phyloP scores from a whole-genome alignment of 2,888 invertebrate species.

The Leucoptera coffeella region DNA sequence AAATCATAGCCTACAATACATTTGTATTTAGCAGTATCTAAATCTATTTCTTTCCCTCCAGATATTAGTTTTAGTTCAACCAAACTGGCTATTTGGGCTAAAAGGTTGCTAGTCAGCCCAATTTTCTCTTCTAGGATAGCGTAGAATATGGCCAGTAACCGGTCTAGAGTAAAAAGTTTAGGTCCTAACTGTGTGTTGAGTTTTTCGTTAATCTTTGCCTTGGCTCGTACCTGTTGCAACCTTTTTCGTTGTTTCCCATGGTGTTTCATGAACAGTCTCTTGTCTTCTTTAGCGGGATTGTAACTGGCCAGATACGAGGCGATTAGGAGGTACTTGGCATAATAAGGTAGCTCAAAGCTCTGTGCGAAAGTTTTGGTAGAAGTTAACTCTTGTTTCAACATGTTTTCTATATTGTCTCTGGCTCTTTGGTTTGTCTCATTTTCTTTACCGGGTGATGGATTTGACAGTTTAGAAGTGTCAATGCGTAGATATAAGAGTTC shows the following conservation, averaged over 20 bases:
- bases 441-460: slow-evolving; percentile 25
- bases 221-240: slow-evolving; percentile 52
- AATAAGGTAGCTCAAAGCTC: slow-evolving; percentile 77
- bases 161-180: slow-evolving; percentile 73
- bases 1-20: slow-evolving; percentile 81
- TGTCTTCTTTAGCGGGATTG: slow-evolving; percentile 85
- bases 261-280: slow-evolving; percentile 76
- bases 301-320: slow-evolving; percentile 91
- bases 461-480: slow-evolving; percentile 12
- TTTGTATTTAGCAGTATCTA: slow-evolving; percentile 80
- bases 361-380: slow-evolving; percentile 54
- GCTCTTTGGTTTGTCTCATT: slow-evolving; percentile 11
- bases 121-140: slow-evolving; percentile 81
- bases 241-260: slow-evolving; percentile 68
- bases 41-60: slow-evolving; percentile 63
- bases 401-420: slow-evolving; percentile 24
- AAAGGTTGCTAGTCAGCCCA: slow-evolving; percentile 77
- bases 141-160: slow-evolving; percentile 83
- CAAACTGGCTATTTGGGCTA: slow-evolving; percentile 81
- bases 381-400: slow-evolving; percentile 31
- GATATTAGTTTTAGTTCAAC: slow-evolving; percentile 76
- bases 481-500: slow-evolving; percentile 73
- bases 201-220: slow-evolving; percentile 48
- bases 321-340: slow-evolving; percentile 83
- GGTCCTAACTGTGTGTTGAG: slow-evolving; percentile 73